Percentiles rank a stretch among this genome's conserved stretches.
Conservation (phyloP, 2,113 vertebrate species). For the Castor canadensis region DNA sequence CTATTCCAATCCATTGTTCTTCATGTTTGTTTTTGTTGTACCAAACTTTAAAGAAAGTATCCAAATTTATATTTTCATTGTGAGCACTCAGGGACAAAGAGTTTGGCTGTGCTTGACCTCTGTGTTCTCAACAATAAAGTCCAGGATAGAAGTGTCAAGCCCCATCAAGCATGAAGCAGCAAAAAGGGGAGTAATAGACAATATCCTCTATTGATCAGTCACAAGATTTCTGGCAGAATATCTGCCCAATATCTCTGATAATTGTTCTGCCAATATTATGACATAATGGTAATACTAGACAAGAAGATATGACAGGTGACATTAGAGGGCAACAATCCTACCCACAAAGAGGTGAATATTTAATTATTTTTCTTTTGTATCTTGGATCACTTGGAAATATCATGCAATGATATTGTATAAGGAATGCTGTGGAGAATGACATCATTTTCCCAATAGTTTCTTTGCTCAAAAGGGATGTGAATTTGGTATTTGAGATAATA, state of each 20-base stretch:
- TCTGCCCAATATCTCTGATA: neutral
- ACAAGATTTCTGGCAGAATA: neutral
- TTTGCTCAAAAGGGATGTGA: neutral
- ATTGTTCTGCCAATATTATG: neutral
- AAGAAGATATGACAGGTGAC: neutral
- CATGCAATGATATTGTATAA: neutral
- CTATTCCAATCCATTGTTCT: too few species aligned
- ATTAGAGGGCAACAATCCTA: neutral
- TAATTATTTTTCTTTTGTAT: neutral
- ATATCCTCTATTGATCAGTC: neutral
- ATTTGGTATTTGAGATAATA: constrained; percentile 1
- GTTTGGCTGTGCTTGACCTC: neutral
- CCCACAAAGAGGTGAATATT: neutral
- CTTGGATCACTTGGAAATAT: neutral
- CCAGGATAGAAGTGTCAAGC: fast-evolving
- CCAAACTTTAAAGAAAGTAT: neutral
- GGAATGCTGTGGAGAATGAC: neutral
- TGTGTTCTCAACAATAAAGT: neutral
- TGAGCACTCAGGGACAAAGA: neutral
- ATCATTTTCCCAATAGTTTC: neutral
- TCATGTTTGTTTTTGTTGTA: too few species aligned
- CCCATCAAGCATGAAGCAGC: neutral
- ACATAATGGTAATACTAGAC: neutral
- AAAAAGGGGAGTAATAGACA: neutral
- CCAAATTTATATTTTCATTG: neutral